Percentiles rank a stretch among this genome's conserved stretches.
Evolutionary conservation across 1,140 invertebrate genomes (phyloP).

Genomic region (Pseudomyrmex gracilis): DNA sequence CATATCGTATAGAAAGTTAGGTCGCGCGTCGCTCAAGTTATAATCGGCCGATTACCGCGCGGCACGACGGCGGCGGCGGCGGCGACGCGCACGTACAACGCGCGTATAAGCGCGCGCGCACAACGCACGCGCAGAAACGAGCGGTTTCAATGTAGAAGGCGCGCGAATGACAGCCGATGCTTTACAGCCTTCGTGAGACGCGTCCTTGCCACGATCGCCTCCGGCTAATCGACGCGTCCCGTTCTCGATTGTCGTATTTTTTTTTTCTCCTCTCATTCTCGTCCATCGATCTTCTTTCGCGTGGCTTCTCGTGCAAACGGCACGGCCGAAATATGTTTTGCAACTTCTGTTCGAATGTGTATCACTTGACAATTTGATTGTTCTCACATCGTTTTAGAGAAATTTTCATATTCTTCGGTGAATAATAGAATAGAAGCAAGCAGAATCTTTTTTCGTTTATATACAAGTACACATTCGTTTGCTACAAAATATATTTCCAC

Average conservation of each 20-base stretch:
- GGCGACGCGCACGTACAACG: slow-evolving; percentile 25
- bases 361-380: not conserved
- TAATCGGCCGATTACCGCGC: slow-evolving; percentile 44
- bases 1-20: slow-evolving; percentile 48
- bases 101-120: not conserved
- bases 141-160: slow-evolving; percentile 39
- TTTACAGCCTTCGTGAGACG: slow-evolving; percentile 62
- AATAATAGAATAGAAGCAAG: too few relatives aligned
- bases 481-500: too few relatives aligned
- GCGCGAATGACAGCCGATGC: slow-evolving; percentile 67
- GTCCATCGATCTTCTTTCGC: not conserved
- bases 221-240: slow-evolving; percentile 61
- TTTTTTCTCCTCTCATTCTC: slow-evolving; percentile 5
- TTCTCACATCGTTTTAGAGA: not conserved
- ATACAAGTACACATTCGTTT: too few relatives aligned
- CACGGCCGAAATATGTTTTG: too few relatives aligned
- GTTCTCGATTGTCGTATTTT: slow-evolving; percentile 42
- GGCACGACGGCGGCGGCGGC: slow-evolving; percentile 10
- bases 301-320: too few relatives aligned
- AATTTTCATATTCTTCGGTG: too few relatives aligned
- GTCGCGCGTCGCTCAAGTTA: slow-evolving; percentile 45
- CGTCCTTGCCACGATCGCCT: slow-evolving; percentile 69
- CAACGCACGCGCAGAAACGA: slow-evolving; percentile 36
- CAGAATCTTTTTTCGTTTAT: too few relatives aligned
- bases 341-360: too few relatives aligned